Percentiles rank a stretch among this genome's conserved stretches.
Conservation (phyloP, 1,140 invertebrate species). For the Leptopilina boulardi region DNA sequence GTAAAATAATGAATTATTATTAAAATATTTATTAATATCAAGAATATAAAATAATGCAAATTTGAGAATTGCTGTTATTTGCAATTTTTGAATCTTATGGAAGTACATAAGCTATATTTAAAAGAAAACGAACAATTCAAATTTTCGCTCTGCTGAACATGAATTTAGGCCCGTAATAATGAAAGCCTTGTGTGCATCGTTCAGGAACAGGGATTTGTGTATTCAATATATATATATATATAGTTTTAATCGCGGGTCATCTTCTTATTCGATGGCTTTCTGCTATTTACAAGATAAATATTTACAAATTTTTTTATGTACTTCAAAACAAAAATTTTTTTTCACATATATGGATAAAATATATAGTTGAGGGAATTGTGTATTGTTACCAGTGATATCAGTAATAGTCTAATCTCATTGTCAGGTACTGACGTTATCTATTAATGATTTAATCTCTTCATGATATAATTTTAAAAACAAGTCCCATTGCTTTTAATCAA, state of each 20-base stretch:
- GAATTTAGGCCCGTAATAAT: slow-evolving; percentile 8
- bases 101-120: neutral
- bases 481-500: too few species aligned
- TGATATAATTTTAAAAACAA: too few species aligned
- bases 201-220: slow-evolving; percentile 14
- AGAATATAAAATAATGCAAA: neutral
- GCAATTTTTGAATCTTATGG: neutral
- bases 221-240: neutral
- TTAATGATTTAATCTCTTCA: too few species aligned
- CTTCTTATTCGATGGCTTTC: neutral
- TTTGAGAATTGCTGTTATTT: neutral
- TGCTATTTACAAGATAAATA: neutral
- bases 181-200: slow-evolving; percentile 16
- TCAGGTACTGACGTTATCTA: too few species aligned
- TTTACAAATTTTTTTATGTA: neutral
- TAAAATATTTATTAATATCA: too few species aligned
- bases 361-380: too few species aligned
- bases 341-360: too few species aligned
- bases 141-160: slow-evolving; percentile 6
- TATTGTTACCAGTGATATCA: too few species aligned
- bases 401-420: too few species aligned
- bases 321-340: too few species aligned
- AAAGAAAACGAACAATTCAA: slow-evolving; percentile 5
- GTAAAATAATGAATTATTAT: too few species aligned
- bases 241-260: neutral